These are phyloP conservation scores for Antigone vipio DNA, from an alignment of 2,113 vertebrate genomes.

Conservation along the genomic window DNA sequence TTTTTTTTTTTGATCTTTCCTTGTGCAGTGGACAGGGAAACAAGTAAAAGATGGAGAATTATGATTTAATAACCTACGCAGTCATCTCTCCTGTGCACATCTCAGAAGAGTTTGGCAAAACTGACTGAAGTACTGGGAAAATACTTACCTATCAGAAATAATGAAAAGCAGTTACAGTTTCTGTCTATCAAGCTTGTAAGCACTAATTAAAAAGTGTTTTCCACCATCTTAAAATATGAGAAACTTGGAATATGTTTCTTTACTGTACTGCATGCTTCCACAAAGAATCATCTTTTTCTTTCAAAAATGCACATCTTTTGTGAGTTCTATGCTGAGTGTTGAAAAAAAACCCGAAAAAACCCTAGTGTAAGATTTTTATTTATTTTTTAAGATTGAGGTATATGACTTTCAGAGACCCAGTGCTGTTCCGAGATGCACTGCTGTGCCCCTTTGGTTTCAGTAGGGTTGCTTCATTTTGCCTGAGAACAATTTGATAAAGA, in stretches of 20 bases:
- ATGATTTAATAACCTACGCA: neutral
- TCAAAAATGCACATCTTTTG: neutral
- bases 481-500: conserved; percentile 22
- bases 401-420: neutral
- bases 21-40: neutral
- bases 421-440: neutral
- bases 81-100: neutral
- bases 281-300: neutral
- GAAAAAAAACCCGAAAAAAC: neutral
- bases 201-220: neutral
- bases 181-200: neutral
- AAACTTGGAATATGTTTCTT: neutral
- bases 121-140: neutral
- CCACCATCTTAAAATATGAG: neutral
- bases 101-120: neutral
- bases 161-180: neutral
- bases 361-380: neutral
- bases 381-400: neutral
- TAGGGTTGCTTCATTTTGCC: neutral
- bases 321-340: neutral
- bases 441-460: neutral
- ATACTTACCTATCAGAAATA: neutral
- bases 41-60: neutral
- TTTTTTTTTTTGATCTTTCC: neutral
- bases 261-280: neutral